These are phyloP conservation scores for Heliothis peltigera DNA, from an alignment of 2,888 invertebrate genomes.

Conservation along the genomic window DNA sequence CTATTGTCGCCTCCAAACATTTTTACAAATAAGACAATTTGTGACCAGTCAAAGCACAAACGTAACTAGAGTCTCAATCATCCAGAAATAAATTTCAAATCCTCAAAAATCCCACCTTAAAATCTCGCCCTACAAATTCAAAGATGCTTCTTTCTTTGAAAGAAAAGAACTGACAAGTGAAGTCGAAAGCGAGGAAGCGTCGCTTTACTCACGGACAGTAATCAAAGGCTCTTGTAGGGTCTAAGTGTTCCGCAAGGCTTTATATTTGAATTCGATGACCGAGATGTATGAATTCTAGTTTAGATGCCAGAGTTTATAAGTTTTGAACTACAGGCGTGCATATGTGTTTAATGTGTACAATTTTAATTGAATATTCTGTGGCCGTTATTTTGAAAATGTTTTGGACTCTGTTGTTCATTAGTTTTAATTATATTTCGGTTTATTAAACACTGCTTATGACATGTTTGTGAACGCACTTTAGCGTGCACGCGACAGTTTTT, in stretches of 20 bases:
- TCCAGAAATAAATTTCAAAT: conserved; percentile 7
- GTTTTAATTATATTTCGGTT: not conserved
- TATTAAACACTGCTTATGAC: not conserved
- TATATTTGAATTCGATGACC: conserved; percentile 41
- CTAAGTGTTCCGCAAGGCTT: conserved; percentile 46
- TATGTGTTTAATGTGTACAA: not conserved
- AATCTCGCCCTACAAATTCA: conserved; percentile 33
- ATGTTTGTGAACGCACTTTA: not conserved
- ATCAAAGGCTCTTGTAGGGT: conserved; percentile 49
- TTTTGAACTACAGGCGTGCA: not conserved
- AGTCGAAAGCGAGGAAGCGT: conserved; percentile 49
- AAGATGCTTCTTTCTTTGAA: conserved; percentile 26
- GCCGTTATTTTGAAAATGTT: not conserved
- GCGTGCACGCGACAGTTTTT: not conserved
- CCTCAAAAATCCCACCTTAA: conserved; percentile 6
- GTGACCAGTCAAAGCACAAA: not conserved
- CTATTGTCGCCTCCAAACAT: not conserved
- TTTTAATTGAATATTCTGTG: not conserved
- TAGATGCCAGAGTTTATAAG: not conserved
- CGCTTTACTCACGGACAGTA: conserved; percentile 51
- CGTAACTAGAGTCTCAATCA: conserved; percentile 11
- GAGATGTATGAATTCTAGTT: conserved; percentile 9
- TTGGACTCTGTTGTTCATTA: not conserved
- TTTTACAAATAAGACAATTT: not conserved
- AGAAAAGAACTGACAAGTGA: conserved; percentile 40